These are phyloP conservation scores for Drosophila pseudoananassae DNA, from an alignment of 1,140 invertebrate genomes.

Conservation along the genomic window DNA sequence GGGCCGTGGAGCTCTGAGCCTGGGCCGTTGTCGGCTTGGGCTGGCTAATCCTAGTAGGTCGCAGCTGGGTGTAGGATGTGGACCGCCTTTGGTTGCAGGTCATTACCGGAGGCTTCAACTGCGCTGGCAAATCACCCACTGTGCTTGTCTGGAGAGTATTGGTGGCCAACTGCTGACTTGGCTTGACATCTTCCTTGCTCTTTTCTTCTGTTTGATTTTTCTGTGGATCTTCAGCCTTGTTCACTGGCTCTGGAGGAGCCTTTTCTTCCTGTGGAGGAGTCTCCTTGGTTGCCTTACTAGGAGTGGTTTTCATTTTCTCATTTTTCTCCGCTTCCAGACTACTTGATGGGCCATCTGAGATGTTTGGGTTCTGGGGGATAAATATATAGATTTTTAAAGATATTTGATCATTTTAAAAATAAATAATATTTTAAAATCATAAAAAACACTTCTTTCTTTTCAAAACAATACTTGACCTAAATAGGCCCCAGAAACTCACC, in stretches of 20 bases:
- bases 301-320: background rate
- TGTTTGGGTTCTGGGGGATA: background rate
- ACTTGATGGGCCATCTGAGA: background rate
- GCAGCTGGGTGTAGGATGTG: conserved; percentile 67
- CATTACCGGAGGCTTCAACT: conserved; percentile 43
- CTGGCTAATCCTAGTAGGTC: conserved; percentile 74
- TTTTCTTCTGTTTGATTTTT: background rate
- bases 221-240: background rate
- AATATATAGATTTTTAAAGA: background rate
- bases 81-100: conserved; percentile 70
- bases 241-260: background rate
- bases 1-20: conserved; percentile 65
- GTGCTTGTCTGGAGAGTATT: conserved; percentile 23
- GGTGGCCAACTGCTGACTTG: background rate
- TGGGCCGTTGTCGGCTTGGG: conserved; percentile 72
- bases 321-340: background rate
- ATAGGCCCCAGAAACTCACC: conserved; percentile 10
- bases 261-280: background rate
- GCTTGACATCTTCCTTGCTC: background rate
- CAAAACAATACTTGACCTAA: conserved; percentile 3
- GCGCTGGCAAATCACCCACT: conserved; percentile 18
- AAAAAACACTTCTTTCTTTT: background rate
- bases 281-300: conserved; percentile 2
- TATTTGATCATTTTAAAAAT: background rate
- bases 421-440: background rate